Evolutionary conservation across 1,140 invertebrate genomes (phyloP).

Genomic region (Cyclina sinensis): DNA sequence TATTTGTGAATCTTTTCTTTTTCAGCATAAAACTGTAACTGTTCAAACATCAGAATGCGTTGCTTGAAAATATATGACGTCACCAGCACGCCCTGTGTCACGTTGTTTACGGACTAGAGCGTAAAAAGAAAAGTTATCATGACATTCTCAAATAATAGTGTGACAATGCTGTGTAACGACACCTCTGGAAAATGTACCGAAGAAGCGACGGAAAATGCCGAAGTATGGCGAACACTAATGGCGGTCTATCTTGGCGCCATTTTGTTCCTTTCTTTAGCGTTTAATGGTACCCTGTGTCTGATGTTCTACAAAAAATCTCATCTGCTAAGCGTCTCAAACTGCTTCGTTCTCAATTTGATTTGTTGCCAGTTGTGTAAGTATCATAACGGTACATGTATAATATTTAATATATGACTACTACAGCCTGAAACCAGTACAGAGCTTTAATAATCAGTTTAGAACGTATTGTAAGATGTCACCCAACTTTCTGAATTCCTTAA

Average conservation of each 20-base stretch:
- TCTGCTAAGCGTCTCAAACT: slow-evolving; percentile 74
- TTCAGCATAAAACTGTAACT: no score
- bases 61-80: no score
- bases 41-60: no score
- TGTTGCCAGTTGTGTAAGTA: slow-evolving; percentile 73
- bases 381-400: no score
- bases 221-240: slow-evolving; percentile 61
- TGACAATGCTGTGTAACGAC: neutral
- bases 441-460: no score
- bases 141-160: neutral
- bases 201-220: slow-evolving; percentile 15
- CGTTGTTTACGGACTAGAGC: no score
- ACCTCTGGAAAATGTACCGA: neutral
- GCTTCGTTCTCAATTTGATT: slow-evolving; percentile 72
- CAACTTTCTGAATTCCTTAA: no score
- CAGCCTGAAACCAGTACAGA: no score
- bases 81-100: no score
- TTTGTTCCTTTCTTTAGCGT: slow-evolving; percentile 61
- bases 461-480: no score
- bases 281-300: slow-evolving; percentile 70
- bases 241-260: slow-evolving; percentile 64
- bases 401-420: no score
- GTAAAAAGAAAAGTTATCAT: neutral
- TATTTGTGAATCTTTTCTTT: no score
- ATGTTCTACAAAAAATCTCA: slow-evolving; percentile 73